Base-by-base conservation (phyloP, 2,888 invertebrate genomes). In the Barypeithes pellucidus region DNA sequence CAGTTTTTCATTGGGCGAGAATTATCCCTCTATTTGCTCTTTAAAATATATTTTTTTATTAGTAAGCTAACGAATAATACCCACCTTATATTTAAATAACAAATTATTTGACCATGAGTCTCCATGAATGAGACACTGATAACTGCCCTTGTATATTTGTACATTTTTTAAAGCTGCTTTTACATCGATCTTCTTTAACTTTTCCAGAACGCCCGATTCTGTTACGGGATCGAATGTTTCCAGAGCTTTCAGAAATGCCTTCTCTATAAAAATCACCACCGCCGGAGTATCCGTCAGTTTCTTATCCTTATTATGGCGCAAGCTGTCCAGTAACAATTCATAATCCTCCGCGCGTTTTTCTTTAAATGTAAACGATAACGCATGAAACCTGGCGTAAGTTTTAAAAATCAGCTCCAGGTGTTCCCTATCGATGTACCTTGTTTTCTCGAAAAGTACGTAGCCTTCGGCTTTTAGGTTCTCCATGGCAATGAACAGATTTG, bases 361-460 rank as follows among this genome's bases (percentile, higher is more conserved):
- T 20, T 47, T 18, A 47, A 12, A 47, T 1, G 11, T 20, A 20
- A 47, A 47, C 0, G 47, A 47, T 20, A 47, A 41, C 14, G 57
- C 75, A 75, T 75, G 75, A 14, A 69, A 67, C 29, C 54, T 71
- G 8, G 54, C 75, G 24, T 72, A 75, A 3, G 43, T 24, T 18
- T 52, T 43, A 18, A 75, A 73, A 18, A 72, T 22, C 2, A 39
- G 16, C 36, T 65, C 45, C 7, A 75, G 29, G n/a, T 72, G 68
- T 18, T 63, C 68, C 39, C 63, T 3, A 20, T 75, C 52, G 3
- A 75, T 22, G 9, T 45, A 45, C 16, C 7, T 45, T 1, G 14
- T 45, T 16, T 16, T 45, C 1, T 66, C 41, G 24, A 16, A 24
- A n/a, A 24, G 20, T 52, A 16, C n/a, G 22, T 67, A 71, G 9